These are phyloP conservation scores for Syrmaticus mikado DNA, from an alignment of 2,113 vertebrate species.

Conservation along the genomic window DNA sequence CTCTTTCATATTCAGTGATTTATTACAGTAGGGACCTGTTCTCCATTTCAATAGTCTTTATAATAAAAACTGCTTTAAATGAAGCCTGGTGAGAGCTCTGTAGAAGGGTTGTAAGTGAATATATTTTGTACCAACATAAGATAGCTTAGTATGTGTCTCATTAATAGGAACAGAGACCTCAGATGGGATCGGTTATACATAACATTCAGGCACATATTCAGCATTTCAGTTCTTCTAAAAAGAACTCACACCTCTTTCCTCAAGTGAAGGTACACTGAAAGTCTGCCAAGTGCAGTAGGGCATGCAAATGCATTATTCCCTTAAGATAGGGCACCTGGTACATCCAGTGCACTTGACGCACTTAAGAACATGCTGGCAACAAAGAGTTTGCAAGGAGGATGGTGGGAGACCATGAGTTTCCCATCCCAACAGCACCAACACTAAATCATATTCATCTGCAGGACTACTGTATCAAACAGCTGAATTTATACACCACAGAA, in stretches of 20 bases:
- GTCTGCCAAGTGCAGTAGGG: neutral
- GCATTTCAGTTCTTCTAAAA: neutral
- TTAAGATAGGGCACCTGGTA: neutral
- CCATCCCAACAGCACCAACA: neutral
- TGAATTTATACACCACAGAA: neutral
- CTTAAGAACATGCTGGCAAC: neutral
- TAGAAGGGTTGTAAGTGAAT: neutral
- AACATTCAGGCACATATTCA: neutral
- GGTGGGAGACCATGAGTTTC: neutral
- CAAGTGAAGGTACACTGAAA: neutral
- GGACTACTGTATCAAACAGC: neutral
- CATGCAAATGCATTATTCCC: neutral
- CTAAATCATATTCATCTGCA: neutral
- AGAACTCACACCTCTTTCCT: neutral
- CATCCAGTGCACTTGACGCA: accelerated
- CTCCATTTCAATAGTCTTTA: neutral
- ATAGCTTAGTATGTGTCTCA: neutral
- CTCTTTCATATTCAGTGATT: neutral
- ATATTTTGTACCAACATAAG: neutral
- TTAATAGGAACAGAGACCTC: neutral
- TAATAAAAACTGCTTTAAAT: neutral
- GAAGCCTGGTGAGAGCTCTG: neutral
- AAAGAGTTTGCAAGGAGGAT: neutral
- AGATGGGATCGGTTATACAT: neutral
- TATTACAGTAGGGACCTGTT: neutral